A percentile compares a stretch with the other conserved stretches of the same genome.
Evolutionary conservation across 1,140 invertebrate species (phyloP).

Genomic region (Battus philenor): DNA sequence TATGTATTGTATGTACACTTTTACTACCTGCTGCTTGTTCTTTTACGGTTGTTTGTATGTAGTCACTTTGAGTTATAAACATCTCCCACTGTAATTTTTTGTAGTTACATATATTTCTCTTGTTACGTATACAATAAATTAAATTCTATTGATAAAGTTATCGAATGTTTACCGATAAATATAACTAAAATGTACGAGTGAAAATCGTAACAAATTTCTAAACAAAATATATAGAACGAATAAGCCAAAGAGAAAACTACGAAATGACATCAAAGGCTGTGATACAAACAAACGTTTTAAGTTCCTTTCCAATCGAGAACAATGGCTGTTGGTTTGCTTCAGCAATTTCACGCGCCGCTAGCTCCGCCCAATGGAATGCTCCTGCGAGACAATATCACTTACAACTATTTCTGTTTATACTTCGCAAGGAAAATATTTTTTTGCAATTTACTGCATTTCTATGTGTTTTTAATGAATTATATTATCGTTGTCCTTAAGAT

Average conservation of each 20-base stretch:
- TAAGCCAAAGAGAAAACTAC: slow-evolving; percentile 5
- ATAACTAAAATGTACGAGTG: background rate
- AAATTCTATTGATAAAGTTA: background rate
- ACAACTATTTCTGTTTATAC: slow-evolving; percentile 11
- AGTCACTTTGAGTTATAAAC: no score
- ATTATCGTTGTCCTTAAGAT: no score
- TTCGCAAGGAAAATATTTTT: no score
- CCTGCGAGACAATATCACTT: slow-evolving; percentile 13
- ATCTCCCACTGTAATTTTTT: no score
- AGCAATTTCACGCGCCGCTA: slow-evolving; percentile 12
- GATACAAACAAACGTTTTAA: slow-evolving; percentile 12
- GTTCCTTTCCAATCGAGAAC: slow-evolving; percentile 17
- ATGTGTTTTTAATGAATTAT: no score
- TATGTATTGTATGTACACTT: no score
- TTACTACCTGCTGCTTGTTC: no score
- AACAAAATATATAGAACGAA: slow-evolving; percentile 1
- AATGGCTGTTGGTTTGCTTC: slow-evolving; percentile 16
- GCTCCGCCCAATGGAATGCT: slow-evolving; percentile 6
- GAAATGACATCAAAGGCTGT: slow-evolving; percentile 11
- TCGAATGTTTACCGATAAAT: background rate
- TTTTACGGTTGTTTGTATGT: no score
- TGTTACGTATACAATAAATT: no score
- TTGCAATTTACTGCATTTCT: no score
- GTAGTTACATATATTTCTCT: no score
- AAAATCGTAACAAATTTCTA: background rate